These are phyloP conservation scores for Ophiodon elongatus DNA, from an alignment of 2,113 vertebrate species.

Conservation along the genomic window DNA sequence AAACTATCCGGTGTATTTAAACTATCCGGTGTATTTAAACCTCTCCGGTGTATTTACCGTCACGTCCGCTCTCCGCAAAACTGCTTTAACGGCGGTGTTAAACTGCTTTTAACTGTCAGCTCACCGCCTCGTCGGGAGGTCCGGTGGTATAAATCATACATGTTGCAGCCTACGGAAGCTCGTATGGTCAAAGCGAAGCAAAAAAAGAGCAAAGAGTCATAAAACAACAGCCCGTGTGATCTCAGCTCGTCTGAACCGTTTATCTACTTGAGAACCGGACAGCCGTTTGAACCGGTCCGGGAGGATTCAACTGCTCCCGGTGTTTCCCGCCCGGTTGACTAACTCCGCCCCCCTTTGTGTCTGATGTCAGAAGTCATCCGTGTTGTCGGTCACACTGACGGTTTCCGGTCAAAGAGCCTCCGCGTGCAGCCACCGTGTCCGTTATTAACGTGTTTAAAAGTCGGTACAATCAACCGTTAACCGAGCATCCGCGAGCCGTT, in stretches of 20 bases:
- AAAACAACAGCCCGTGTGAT: too few species aligned
- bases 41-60: too few species aligned
- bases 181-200: neutral
- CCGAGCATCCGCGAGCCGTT: too few species aligned
- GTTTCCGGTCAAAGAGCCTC: neutral
- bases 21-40: too few species aligned
- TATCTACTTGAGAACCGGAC: neutral
- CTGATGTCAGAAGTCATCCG: neutral
- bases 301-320: too few species aligned
- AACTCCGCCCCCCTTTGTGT: neutral
- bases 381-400: neutral
- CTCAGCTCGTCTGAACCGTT: neutral
- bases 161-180: constrained; percentile 41
- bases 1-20: too few species aligned
- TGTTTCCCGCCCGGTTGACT: neutral
- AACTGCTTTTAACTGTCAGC: too few species aligned
- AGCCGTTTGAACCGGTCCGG: neutral
- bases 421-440: neutral
- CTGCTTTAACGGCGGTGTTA: neutral
- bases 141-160: fast-evolving
- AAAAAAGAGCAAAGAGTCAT: neutral
- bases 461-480: too few species aligned
- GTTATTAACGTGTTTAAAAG: fast-evolving
- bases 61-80: too few species aligned
- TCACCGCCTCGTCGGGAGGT: neutral